Evolutionary conservation across 2,113 vertebrate genomes (phyloP).

Genomic region (Oostethus manadensis): DNA sequence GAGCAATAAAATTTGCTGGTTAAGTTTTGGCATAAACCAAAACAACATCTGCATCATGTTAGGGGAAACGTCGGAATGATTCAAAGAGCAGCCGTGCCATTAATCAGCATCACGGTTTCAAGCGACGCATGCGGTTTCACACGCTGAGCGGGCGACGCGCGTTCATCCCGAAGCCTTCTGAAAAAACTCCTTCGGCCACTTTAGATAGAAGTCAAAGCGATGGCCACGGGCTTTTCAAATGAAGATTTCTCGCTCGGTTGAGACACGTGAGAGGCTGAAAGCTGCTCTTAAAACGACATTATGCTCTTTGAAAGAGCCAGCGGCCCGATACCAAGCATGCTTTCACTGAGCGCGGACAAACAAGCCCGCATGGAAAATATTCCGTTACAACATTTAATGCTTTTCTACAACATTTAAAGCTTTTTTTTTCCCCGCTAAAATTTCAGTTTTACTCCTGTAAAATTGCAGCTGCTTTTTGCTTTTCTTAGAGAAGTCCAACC

Average conservation of each 20-base stretch:
- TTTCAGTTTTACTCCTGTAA: not conserved
- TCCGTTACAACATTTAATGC: too few relatives aligned
- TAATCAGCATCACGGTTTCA: not conserved
- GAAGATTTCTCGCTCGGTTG: conserved; percentile 1
- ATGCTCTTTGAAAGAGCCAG: not conserved
- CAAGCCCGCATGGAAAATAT: too few relatives aligned
- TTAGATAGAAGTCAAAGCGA: not conserved
- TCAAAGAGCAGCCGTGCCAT: not conserved
- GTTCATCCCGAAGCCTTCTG: not conserved
- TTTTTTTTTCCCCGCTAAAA: too few relatives aligned
- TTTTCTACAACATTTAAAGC: too few relatives aligned
- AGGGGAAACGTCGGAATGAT: too few relatives aligned
- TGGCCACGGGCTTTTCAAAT: not conserved
- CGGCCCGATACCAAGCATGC: too few relatives aligned
- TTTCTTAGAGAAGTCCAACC: too few relatives aligned
- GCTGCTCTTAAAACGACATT: not conserved
- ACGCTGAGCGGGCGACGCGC: not conserved
- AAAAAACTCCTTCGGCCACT: not conserved
- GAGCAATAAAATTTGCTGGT: too few relatives aligned
- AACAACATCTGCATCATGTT: not conserved
- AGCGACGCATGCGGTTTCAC: conserved; percentile 1
- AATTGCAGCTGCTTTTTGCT: too few relatives aligned
- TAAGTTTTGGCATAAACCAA: not conserved
- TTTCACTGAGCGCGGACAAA: too few relatives aligned
- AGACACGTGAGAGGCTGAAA: conserved; percentile 2